Base-by-base conservation (phyloP, 35 echinoderm and acorn worm genomes). In the Apostichopus parvimensis region DNA sequence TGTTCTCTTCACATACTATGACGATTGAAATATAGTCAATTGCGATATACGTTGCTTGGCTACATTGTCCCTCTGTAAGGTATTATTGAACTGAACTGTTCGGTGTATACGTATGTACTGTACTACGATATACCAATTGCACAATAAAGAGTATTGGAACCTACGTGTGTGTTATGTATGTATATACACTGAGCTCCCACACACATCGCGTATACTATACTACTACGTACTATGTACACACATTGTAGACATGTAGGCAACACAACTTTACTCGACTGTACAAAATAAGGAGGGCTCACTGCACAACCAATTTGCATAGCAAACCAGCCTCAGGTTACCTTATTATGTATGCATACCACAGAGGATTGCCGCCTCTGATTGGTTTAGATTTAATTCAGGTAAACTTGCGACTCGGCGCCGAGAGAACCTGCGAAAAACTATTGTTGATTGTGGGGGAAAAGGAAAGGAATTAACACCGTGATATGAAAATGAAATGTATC, bases 301-400 rank as follows among this genome's bases (percentile, higher is more conserved):
- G 61, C 86, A 88, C 20, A 88, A 54, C 9, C 61, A 91, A 91
- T 91, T 91, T 91, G 89, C 89, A 91, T 91, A 91, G 89, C 34
- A 91, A 91, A 91, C 77, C 76, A 77, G 76, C 72, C 89, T 77
- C 53, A 59, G 89, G 89, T 91, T 79, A 91, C 45, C 70, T 79
- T 91, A 91, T 91, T 91, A 91, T 91, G 73, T 79, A 91, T 91
- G 89, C 89, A 91, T 91, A 78, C 89, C 77, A 56, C 71, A 60
- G 24, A 54, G 77, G 75, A 79, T 91, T 91, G 89, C 53, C 53
- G 52, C 22, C 55, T 14, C 77, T 91, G 72, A 91, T 91, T 91
- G 89, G 89, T 57, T 73, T 17, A 52, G 86, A 84, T 59, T 84
- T 84, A 84, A 84, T 84, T 84, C 81, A 84, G 81, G 81, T 84